phyloP scores from a whole-genome alignment of 2,797 vertebrate species.

The Danio jaintianensis region DNA sequence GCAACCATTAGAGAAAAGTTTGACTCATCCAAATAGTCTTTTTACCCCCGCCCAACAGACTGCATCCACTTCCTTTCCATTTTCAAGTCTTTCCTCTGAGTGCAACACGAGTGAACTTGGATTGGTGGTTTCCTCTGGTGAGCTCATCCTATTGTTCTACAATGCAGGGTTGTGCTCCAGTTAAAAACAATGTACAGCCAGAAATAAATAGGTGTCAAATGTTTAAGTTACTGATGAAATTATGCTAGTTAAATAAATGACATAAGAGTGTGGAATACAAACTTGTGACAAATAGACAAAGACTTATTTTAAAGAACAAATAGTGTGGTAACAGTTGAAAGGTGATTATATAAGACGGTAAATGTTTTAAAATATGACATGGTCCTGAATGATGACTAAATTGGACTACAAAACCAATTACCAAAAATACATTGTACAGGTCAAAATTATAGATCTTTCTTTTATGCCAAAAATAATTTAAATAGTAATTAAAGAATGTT shows the following conservation, averaged over 20 bases:
- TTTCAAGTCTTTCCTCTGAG: conserved; percentile 78
- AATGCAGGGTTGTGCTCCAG: background rate
- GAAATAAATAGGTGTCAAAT: background rate
- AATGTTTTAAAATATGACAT: background rate
- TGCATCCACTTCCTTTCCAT: conserved; percentile 73
- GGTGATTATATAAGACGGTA: too few species aligned
- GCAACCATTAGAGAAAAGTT: too few species aligned
- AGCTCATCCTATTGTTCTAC: conserved; percentile 57
- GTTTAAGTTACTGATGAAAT: background rate
- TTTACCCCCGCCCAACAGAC: conserved; percentile 4
- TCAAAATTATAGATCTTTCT: too few species aligned
- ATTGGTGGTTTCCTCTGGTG: conserved; percentile 54
- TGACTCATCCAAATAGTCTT: background rate
- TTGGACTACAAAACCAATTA: too few species aligned
- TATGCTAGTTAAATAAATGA: background rate
- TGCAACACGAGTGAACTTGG: conserved; percentile 64
- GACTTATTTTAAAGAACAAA: background rate
- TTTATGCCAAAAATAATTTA: too few species aligned
- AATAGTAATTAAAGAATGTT: too few species aligned
- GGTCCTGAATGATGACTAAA: background rate
- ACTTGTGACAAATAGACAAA: background rate
- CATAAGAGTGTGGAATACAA: background rate
- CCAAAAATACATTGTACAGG: too few species aligned
- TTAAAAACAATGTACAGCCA: background rate
- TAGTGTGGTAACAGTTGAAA: background rate